Base-by-base conservation (phyloP, 2,797 vertebrate genomes). In the Merluccius polli region DNA sequence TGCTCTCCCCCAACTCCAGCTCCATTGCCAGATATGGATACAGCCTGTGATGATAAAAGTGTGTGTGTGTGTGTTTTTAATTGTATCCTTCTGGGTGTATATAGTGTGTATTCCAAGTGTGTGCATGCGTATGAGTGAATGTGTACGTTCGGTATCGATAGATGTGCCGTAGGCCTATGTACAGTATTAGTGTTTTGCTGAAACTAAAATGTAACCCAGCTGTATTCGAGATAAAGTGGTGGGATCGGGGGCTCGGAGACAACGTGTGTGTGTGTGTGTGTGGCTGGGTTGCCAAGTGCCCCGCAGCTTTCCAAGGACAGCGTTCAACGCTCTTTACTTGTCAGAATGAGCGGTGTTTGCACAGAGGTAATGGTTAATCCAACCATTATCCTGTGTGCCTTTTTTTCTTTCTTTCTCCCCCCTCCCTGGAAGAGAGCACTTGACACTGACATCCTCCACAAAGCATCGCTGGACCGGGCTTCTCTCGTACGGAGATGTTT, bases 11-110 rank as follows among this genome's bases (percentile, higher is more conserved):
- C 16, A 32, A 48, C 77, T 4, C 71, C 78, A 73, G 80, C 85
- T 86, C 59, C 81, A 88, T 88, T 82, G 78, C 86, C 89, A 83
- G 85, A 87, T 90, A 88, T 90, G 87, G 87, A 79, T 83, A 83
- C 84, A 83, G 78, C 71, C 67, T 33, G 79, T 76, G 79, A 77
- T 75, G 82, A 78, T 81, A 67, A 79, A 78, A 68, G 70, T n/a
- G 73, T 74, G 52, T 44, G 6, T 31, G n/a, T 67, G 78, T 77
- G 6, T 31, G n/a, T 67, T 77, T 77, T 52, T 52, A 7, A 52
- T 52, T 52, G 48, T 52, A 52, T 52, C 48, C 48, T 52, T 21
- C 18, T 52, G 48, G 48, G 21, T 52, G 48, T 7, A 21, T 52
- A 21, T 3, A 18, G 5, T 24, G 18, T 52, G 48, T 52, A 18